phyloP scores from a whole-genome alignment of 2,113 vertebrate genomes.

The Syngnathus floridae region DNA sequence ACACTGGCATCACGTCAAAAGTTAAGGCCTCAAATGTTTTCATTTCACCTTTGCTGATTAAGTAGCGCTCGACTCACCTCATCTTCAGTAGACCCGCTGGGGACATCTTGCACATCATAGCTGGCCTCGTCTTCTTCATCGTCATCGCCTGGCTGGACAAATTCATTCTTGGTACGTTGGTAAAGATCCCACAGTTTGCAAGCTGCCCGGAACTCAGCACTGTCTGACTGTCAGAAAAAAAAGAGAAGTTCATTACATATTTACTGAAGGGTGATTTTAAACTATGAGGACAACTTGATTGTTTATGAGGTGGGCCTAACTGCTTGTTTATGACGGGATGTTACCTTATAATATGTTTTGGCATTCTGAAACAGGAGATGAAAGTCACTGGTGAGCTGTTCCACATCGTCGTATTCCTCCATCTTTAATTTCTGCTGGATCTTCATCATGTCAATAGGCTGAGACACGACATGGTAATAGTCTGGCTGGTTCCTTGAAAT shows the following conservation, averaged over 20 bases:
- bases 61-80: constrained; percentile 66
- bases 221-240: constrained; percentile 75
- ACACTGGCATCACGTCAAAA: constrained; percentile 59
- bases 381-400: constrained; percentile 89
- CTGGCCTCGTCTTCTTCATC: constrained; percentile 90
- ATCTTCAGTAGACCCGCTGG: constrained; percentile 79
- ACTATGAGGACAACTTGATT: no score
- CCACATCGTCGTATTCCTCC: constrained; percentile 98
- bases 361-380: constrained; percentile 94
- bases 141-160: constrained; percentile 90
- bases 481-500: constrained; percentile 89
- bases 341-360: constrained; percentile 95
- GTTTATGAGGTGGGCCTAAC: no score
- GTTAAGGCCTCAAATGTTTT: neutral
- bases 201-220: constrained; percentile 90
- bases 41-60: no score
- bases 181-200: constrained; percentile 97
- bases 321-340: neutral
- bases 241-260: neutral
- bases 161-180: constrained; percentile 92
- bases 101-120: constrained; percentile 81
- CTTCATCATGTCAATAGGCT: constrained; percentile 99
- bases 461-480: constrained; percentile 96
- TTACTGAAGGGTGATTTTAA: neutral
- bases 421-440: constrained; percentile 98